Percentiles rank a stretch among this genome's conserved stretches.
Conservation (phyloP, 2,797 vertebrate species). For the Epinephelus awoara region DNA sequence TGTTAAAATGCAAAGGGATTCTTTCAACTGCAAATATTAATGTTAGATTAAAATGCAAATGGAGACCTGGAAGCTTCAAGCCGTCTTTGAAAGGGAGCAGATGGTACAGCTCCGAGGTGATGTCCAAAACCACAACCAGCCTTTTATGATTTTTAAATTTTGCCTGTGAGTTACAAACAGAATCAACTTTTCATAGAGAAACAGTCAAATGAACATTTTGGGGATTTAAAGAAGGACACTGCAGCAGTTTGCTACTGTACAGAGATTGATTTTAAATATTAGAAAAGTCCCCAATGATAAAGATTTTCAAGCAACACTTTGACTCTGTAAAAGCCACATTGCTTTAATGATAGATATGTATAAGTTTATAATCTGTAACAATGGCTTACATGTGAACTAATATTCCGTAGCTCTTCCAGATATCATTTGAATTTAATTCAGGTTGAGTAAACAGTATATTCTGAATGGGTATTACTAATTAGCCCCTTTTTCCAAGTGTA, state of each 20-base stretch:
- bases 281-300: background rate
- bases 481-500: too few relatives aligned
- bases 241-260: background rate
- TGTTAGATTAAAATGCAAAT: conserved; percentile 49
- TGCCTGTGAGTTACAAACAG: conserved; percentile 16
- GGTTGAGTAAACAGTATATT: too few relatives aligned
- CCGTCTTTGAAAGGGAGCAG: conserved; percentile 22
- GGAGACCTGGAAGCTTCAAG: conserved; percentile 32
- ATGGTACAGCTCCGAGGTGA: conserved; percentile 26
- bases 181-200: conserved; percentile 2
- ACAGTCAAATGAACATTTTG: conserved; percentile 6
- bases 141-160: conserved; percentile 35
- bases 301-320: background rate
- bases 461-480: too few relatives aligned
- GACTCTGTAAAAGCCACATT: background rate
- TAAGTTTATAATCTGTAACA: too few relatives aligned
- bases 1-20: conserved; percentile 20
- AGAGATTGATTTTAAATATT: background rate
- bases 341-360: background rate
- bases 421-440: too few relatives aligned
- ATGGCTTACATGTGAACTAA: too few relatives aligned
- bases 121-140: conserved; percentile 11
- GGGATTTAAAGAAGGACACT: background rate
- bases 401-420: too few relatives aligned
- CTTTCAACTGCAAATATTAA: conserved; percentile 37